A percentile compares a stretch with the other conserved stretches of the same genome.
phyloP scores from a whole-genome alignment of 1,140 invertebrate species.

The Episyrphus balteatus region DNA sequence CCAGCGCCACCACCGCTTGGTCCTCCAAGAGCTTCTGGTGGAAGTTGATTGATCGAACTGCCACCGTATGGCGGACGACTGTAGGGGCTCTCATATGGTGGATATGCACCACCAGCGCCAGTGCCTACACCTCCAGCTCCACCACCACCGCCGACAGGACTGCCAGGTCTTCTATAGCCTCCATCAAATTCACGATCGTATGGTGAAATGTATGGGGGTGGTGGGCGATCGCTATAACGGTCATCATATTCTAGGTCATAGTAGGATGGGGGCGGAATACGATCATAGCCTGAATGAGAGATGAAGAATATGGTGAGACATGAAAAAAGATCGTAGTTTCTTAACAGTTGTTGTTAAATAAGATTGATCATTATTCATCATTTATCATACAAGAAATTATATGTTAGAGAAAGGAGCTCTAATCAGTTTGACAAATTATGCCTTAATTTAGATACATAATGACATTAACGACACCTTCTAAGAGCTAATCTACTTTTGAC shows the following conservation, averaged over 20 bases:
- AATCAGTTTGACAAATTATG: too few relatives aligned
- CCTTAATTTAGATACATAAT: too few relatives aligned
- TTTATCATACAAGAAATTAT: too few relatives aligned
- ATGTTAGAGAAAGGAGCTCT: too few relatives aligned
- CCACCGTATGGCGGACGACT: conserved; percentile 25
- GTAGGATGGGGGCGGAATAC: conserved; percentile 19
- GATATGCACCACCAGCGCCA: conserved; percentile 7
- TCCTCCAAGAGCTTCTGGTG: conserved; percentile 16
- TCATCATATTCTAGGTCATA: conserved; percentile 34
- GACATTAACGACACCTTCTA: too few relatives aligned
- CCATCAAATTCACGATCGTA: conserved; percentile 31
- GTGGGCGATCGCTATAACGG: conserved; percentile 22
- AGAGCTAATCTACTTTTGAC: too few relatives aligned
- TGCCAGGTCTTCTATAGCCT: conserved; percentile 30
- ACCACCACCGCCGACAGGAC: conserved; percentile 17
- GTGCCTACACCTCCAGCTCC: conserved; percentile 7
- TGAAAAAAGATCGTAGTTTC: too few relatives aligned
- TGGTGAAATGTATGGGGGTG: conserved; percentile 7
- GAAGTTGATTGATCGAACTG: conserved; percentile 18
- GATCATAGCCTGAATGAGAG: conserved; percentile 21
- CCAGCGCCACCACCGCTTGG: conserved; percentile 14
- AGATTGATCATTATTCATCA: too few relatives aligned
- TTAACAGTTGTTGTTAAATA: too few relatives aligned
- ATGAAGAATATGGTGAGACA: background rate
- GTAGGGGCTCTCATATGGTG: conserved; percentile 10